phyloP scores from a whole-genome alignment of 2,797 vertebrate genomes.

The Neoniphon sammara region DNA sequence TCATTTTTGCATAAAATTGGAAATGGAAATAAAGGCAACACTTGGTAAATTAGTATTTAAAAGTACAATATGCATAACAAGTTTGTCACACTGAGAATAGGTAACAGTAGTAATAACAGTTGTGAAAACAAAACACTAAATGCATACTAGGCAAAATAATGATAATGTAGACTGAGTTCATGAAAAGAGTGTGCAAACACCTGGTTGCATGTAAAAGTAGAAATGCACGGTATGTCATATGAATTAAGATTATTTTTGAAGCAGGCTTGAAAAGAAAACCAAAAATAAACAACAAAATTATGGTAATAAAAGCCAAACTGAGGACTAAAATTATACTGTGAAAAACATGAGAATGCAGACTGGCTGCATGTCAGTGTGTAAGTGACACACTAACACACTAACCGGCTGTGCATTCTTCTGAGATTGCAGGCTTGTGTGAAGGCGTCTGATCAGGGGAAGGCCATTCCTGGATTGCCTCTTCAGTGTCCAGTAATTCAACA shows the following conservation, averaged over 20 bases:
- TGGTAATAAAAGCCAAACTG: conserved; percentile 28
- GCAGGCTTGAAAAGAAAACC: too few species aligned
- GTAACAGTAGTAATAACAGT: too few species aligned
- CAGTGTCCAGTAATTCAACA: conserved; percentile 95
- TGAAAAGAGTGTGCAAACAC: not conserved
- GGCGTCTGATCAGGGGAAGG: conserved; percentile 91
- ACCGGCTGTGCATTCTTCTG: conserved; percentile 92
- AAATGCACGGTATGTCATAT: not conserved
- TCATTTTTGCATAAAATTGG: not conserved
- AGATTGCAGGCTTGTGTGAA: conserved; percentile 92
- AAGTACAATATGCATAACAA: not conserved
- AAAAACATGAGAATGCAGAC: not conserved
- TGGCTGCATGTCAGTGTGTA: conserved; percentile 7
- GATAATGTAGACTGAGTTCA: not conserved
- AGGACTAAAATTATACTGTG: conserved; percentile 33
- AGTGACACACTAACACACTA: conserved; percentile 77
- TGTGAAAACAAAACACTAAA: not conserved
- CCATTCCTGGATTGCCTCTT: conserved; percentile 96
- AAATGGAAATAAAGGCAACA: not conserved
- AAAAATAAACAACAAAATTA: too few species aligned
- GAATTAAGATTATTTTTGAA: not conserved
- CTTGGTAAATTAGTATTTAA: not conserved
- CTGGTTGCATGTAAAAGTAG: not conserved
- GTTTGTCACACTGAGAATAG: too few species aligned
- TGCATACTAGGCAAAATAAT: not conserved